A percentile compares a stretch with the other conserved stretches of the same genome.
Conservation (phyloP, 2,888 invertebrate species). For the Melitaea athalia region DNA sequence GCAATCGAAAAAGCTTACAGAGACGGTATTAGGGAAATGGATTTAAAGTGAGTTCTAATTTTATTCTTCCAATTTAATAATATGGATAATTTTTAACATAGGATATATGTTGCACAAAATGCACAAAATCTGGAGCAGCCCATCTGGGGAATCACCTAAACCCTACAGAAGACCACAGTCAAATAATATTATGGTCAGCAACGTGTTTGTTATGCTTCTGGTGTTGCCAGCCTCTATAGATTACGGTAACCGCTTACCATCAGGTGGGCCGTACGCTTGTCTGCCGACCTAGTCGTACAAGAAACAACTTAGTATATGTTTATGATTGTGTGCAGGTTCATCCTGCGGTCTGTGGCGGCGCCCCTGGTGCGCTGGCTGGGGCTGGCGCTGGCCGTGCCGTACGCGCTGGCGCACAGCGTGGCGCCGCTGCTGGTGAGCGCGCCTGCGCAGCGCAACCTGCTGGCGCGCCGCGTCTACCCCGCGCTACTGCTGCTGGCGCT, state of each 20-base stretch:
- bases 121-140: too few species aligned
- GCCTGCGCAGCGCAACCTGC: slow-evolving; percentile 86
- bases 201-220: too few species aligned
- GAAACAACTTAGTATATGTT: background rate
- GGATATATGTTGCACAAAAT: too few species aligned
- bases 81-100: too few species aligned
- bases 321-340: slow-evolving; percentile 76
- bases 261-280: too few species aligned
- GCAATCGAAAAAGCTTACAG: slow-evolving; percentile 97
- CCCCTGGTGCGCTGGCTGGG: slow-evolving; percentile 95
- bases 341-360: slow-evolving; percentile 92
- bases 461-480: slow-evolving; percentile 94
- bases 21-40: slow-evolving; percentile 96
- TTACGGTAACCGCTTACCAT: too few species aligned
- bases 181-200: too few species aligned
- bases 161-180: too few species aligned
- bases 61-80: background rate
- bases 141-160: too few species aligned
- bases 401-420: slow-evolving; percentile 91
- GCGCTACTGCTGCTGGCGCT: slow-evolving; percentile 89
- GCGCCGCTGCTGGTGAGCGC: slow-evolving; percentile 86
- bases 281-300: too few species aligned
- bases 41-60: slow-evolving; percentile 83
- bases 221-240: too few species aligned
- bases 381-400: slow-evolving; percentile 95